phyloP scores from a whole-genome alignment of 2,797 vertebrate genomes.

The Podarcis siculus region DNA sequence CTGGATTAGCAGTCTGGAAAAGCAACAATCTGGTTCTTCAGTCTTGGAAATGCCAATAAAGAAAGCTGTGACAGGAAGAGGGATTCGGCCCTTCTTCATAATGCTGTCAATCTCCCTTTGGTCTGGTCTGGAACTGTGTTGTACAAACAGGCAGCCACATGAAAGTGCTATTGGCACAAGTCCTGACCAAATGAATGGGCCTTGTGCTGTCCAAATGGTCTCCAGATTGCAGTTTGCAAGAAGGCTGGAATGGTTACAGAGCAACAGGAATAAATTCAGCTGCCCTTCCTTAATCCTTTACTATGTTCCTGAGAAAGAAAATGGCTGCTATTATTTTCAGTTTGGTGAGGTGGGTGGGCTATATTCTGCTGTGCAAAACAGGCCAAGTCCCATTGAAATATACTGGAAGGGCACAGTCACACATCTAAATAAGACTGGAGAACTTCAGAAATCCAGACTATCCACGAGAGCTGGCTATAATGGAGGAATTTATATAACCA shows the following conservation, averaged over 20 bases:
- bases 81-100: neutral
- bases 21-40: neutral
- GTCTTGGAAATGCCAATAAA: neutral
- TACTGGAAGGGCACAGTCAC: constrained; percentile 4
- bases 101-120: neutral
- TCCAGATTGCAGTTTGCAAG: neutral
- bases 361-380: constrained; percentile 14
- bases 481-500: neutral
- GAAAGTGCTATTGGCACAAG: neutral
- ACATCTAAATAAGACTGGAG: neutral
- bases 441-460: neutral
- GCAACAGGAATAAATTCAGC: constrained; percentile 19
- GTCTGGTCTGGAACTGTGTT: neutral
- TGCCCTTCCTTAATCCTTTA: neutral
- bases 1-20: neutral
- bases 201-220: neutral
- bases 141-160: neutral
- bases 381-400: constrained; percentile 14
- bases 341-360: constrained; percentile 10
- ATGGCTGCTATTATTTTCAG: constrained; percentile 17
- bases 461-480: neutral
- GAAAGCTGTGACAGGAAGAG: neutral
- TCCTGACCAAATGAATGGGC: neutral
- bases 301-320: constrained; percentile 29
- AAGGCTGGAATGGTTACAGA: neutral